A percentile compares a stretch with the other conserved stretches of the same genome.
phyloP scores from a whole-genome alignment of 2,888 invertebrate species.

The Linnaemya vulpina region DNA sequence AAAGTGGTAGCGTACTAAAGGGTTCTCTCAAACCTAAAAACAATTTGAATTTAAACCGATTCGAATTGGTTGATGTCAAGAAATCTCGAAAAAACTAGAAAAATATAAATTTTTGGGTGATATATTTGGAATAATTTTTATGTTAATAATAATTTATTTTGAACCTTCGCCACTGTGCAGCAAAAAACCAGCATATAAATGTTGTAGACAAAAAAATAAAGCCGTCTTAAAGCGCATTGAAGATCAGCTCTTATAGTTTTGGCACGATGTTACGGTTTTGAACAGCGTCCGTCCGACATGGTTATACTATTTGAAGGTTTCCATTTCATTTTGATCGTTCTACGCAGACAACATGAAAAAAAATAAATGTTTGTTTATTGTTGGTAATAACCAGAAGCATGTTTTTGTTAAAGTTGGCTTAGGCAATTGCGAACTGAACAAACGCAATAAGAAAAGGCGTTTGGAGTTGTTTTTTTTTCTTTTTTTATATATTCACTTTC shows the following conservation, averaged over 20 bases:
- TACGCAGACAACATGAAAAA: not conserved
- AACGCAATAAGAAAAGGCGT: slow-evolving; percentile 30
- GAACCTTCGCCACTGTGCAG: slow-evolving; percentile 26
- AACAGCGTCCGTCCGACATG: not conserved
- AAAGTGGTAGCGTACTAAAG: no score
- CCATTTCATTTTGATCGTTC: not conserved
- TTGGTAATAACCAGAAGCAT: slow-evolving; percentile 60
- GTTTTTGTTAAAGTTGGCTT: slow-evolving; percentile 15
- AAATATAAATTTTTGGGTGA: no score
- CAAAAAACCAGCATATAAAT: slow-evolving; percentile 4
- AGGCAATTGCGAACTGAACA: not conserved
- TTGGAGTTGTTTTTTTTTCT: slow-evolving; percentile 26
- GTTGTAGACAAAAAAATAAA: slow-evolving; percentile 11
- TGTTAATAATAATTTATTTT: not conserved
- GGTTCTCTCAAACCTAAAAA: no score
- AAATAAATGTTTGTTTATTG: slow-evolving; percentile 57
- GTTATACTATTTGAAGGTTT: not conserved
- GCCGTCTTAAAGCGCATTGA: slow-evolving; percentile 2
- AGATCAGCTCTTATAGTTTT: slow-evolving; percentile 45
- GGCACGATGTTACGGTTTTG: not conserved
- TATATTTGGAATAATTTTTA: no score
- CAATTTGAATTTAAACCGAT: no score
- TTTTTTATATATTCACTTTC: not conserved
- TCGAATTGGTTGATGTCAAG: no score
- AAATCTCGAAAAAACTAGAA: no score